phyloP scores from a whole-genome alignment of 2,888 invertebrate genomes.

The Sarcophaga rosellei region DNA sequence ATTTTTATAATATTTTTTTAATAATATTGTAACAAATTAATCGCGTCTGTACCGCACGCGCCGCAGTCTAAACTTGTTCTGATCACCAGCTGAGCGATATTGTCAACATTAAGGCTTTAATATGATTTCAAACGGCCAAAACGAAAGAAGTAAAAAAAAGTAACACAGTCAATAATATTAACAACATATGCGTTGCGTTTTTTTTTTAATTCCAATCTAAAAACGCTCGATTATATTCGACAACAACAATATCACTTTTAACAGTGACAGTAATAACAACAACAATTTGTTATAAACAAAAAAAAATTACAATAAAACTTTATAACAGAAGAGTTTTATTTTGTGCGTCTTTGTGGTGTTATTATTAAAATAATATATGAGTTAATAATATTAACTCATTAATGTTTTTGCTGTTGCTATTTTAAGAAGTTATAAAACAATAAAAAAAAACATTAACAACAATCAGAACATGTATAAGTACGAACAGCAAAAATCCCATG shows the following conservation, averaged over 20 bases:
- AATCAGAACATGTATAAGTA: not conserved
- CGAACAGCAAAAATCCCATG: not conserved
- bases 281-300: not conserved
- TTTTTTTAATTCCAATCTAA: conserved; percentile 49
- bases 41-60: conserved; percentile 73
- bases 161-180: conserved; percentile 31
- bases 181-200: not conserved
- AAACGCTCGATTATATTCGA: conserved; percentile 49
- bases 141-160: conserved; percentile 23
- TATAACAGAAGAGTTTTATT: not conserved
- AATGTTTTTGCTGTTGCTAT: not conserved
- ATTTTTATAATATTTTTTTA: not conserved
- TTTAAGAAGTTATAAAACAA: not conserved
- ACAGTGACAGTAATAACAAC: not conserved
- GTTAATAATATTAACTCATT: not conserved
- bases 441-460: not conserved
- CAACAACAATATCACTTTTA: conserved; percentile 17
- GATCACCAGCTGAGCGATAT: conserved; percentile 74
- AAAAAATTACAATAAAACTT: not conserved
- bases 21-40: conserved; percentile 11
- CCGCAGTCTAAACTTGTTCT: conserved; percentile 78
- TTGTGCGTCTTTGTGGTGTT: not conserved
- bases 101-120: conserved; percentile 75
- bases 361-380: not conserved
- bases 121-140: conserved; percentile 40